A percentile compares a stretch with the other conserved stretches of the same genome.
Evolutionary conservation across 1,140 invertebrate genomes (phyloP).

Genomic region (Chlorops oryzae): DNA sequence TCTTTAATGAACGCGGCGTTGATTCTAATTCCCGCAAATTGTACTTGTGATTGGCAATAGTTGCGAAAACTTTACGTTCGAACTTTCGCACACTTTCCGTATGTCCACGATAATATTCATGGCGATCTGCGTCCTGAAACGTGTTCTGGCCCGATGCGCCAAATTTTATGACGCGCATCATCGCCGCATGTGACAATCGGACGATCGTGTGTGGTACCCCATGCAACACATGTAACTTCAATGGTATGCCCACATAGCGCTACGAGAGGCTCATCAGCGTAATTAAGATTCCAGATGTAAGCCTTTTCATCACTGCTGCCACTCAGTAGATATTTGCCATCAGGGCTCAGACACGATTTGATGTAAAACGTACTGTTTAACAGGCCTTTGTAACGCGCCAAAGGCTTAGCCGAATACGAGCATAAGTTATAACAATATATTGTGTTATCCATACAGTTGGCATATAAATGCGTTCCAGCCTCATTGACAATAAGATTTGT

Average conservation of each 20-base stretch:
- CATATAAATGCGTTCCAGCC: conserved; percentile 64
- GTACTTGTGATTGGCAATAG: conserved; percentile 29
- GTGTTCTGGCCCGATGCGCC: conserved; percentile 59
- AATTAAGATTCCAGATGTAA: conserved; percentile 73
- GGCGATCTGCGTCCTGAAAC: conserved; percentile 48
- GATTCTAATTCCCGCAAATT: conserved; percentile 48
- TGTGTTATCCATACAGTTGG: conserved; percentile 76
- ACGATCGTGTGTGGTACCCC: conserved; percentile 55
- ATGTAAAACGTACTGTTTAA: conserved; percentile 75
- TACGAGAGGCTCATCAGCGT: conserved; percentile 58
- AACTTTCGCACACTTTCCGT: conserved; percentile 50
- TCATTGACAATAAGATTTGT: conserved; percentile 72
- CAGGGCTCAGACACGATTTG: conserved; percentile 70
- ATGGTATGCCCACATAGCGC: conserved; percentile 66
- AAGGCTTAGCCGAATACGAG: conserved; percentile 61
- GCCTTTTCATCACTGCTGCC: conserved; percentile 78
- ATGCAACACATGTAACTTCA: conserved; percentile 79
- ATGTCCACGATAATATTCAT: conserved; percentile 50
- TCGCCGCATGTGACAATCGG: conserved; percentile 74
- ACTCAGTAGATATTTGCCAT: conserved; percentile 71
- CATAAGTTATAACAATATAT: conserved; percentile 80
- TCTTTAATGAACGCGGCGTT: conserved; percentile 51
- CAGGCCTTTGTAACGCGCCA: conserved; percentile 61
- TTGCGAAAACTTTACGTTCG: no score
- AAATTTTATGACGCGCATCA: conserved; percentile 69